Percentiles rank a stretch among this genome's conserved stretches.
Conservation (phyloP, 2,888 invertebrate species). For the Torymus texanus region DNA sequence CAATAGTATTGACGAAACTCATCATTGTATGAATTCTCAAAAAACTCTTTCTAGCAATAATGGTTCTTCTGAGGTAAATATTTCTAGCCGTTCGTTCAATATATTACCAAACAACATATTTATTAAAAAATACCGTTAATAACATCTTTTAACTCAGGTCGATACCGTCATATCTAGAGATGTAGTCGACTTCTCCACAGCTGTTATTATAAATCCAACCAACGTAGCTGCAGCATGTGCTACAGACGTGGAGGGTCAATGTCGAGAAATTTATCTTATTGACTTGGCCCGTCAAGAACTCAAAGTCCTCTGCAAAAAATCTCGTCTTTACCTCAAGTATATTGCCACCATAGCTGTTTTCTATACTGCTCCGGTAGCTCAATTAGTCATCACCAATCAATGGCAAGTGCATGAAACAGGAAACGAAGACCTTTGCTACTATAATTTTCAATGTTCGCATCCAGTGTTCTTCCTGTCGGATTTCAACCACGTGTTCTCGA, state of each 20-base stretch:
- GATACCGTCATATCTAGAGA: too few species aligned
- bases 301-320: conserved; percentile 79
- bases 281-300: conserved; percentile 82
- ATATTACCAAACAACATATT: too few species aligned
- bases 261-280: conserved; percentile 78
- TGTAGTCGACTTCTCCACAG: conserved; percentile 78
- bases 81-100: too few species aligned
- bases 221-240: too few species aligned
- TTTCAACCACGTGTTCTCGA: conserved; percentile 92
- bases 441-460: conserved; percentile 91
- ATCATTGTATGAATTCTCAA: too few species aligned
- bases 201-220: conserved; percentile 78
- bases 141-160: too few species aligned
- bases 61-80: too few species aligned
- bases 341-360: conserved; percentile 88
- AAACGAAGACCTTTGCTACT: conserved; percentile 91
- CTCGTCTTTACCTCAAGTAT: conserved; percentile 85
- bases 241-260: conserved; percentile 78
- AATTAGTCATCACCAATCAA: conserved; percentile 88
- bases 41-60: too few species aligned
- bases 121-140: too few species aligned
- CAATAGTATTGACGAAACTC: too few species aligned
- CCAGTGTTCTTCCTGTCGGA: conserved; percentile 86
- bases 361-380: conserved; percentile 90
- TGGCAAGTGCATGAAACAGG: conserved; percentile 88